These are phyloP conservation scores for Mormyrus iriodes DNA, from an alignment of 2,113 vertebrate species.

Conservation along the genomic window DNA sequence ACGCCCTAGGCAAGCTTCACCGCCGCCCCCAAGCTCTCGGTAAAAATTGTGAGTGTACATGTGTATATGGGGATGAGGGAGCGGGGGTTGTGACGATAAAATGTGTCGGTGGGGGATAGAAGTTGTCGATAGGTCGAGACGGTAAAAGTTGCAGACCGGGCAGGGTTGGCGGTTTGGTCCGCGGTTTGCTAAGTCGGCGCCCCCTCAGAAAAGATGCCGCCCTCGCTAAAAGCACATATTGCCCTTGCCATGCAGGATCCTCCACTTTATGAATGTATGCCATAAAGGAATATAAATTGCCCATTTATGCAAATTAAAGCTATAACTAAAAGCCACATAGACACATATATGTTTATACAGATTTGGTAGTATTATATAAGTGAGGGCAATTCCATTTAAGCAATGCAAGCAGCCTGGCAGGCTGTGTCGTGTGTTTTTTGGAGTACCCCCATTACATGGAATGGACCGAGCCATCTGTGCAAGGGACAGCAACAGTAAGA, in stretches of 20 bases:
- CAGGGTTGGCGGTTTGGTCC: background rate
- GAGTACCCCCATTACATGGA: slow-evolving; percentile 12
- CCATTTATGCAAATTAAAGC: background rate
- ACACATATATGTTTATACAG: background rate
- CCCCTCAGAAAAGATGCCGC: background rate
- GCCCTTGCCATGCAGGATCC: background rate
- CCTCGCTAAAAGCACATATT: background rate
- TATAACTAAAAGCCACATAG: background rate
- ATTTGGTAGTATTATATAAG: background rate
- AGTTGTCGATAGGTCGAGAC: too few species aligned
- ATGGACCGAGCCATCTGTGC: slow-evolving; percentile 25
- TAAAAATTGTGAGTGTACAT: background rate
- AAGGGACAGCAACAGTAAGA: slow-evolving; percentile 8
- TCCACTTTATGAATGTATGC: background rate
- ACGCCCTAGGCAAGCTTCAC: background rate
- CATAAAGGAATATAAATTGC: background rate
- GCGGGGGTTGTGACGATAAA: background rate
- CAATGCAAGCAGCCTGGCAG: background rate
- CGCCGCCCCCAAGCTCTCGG: background rate
- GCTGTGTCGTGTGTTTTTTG: background rate
- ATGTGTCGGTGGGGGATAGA: too few species aligned
- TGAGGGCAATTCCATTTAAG: background rate
- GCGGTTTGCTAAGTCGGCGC: background rate
- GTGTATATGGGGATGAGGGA: background rate
- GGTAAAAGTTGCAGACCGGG: background rate